Evolutionary conservation across 2,113 vertebrate genomes (phyloP).

Genomic region (Centropus unirufus): DNA sequence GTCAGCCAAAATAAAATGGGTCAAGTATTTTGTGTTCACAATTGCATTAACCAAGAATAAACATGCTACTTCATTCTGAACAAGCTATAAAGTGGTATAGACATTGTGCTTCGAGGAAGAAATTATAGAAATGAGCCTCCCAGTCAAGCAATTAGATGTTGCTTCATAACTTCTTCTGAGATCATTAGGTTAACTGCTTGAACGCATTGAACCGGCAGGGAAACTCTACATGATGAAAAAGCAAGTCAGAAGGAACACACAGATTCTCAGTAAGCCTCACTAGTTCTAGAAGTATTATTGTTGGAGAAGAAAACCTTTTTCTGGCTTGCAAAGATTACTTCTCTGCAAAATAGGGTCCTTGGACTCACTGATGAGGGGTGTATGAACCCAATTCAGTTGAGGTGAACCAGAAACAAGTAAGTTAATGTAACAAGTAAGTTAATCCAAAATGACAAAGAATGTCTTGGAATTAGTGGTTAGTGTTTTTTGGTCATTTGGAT

Average conservation of each 20-base stretch:
- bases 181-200: neutral
- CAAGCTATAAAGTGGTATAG: neutral
- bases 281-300: neutral
- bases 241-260: neutral
- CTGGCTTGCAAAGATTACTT: neutral
- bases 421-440: neutral
- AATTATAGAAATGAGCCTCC: neutral
- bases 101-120: neutral
- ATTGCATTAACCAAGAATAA: neutral
- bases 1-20: neutral
- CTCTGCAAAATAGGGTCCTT: neutral
- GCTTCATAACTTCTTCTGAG: neutral
- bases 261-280: neutral
- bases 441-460: neutral
- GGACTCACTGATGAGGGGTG: neutral
- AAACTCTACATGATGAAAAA: neutral
- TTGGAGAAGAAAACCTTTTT: neutral
- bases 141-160: neutral
- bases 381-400: neutral
- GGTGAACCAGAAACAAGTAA: neutral
- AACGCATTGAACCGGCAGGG: rapidly evolving
- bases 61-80: neutral
- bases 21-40: neutral
- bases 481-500: neutral
- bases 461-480: neutral